phyloP scores from a whole-genome alignment of 2,797 vertebrate genomes.

The Garrulus glandarius region DNA sequence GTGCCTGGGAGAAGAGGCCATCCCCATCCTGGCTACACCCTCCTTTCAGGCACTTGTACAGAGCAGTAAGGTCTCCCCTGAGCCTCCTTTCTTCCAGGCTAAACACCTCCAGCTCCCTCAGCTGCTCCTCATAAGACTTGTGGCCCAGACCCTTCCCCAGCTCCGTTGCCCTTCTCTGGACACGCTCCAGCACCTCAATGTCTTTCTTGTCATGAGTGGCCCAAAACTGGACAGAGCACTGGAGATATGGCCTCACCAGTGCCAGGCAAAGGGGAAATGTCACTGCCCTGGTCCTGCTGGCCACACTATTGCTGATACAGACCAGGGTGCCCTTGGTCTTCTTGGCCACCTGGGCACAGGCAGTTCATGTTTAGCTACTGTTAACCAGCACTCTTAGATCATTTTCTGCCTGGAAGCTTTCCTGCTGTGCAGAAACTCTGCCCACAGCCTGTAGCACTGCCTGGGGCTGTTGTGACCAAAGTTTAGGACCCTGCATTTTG shows the following conservation, averaged over 20 bases:
- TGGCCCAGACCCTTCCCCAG: background rate
- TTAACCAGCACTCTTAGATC: accelerated
- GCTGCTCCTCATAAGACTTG: background rate
- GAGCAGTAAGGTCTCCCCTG: accelerated
- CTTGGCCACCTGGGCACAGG: background rate
- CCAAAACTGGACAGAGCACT: background rate
- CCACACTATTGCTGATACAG: background rate
- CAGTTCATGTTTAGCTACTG: background rate
- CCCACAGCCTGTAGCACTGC: background rate
- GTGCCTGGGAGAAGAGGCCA: background rate
- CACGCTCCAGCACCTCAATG: accelerated
- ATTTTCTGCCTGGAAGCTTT: background rate
- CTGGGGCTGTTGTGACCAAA: background rate
- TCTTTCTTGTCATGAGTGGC: background rate
- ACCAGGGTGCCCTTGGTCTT: background rate
- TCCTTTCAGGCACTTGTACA: background rate
- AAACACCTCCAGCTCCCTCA: background rate
- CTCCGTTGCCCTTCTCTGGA: accelerated
- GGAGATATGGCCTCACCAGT: background rate
- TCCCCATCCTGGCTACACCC: accelerated
- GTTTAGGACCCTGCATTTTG: background rate
- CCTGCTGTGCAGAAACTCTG: background rate
- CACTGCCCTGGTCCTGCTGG: background rate
- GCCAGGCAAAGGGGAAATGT: background rate
- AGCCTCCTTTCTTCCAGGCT: background rate